A percentile compares a stretch with the other conserved stretches of the same genome.
phyloP scores from a whole-genome alignment of 2,797 vertebrate species.

The Alectoris magna region DNA sequence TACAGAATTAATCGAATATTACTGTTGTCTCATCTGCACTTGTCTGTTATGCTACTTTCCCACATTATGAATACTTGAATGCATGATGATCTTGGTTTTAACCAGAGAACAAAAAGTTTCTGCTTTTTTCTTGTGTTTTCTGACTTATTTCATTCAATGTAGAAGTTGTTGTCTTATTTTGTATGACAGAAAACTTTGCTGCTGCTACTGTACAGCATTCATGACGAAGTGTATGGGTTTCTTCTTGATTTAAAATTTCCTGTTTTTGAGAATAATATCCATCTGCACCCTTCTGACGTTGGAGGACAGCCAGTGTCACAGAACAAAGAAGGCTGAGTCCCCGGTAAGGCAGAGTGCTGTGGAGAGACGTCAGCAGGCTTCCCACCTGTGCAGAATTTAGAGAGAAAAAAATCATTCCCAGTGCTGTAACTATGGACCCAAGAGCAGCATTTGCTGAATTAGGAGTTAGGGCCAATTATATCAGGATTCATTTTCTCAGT shows the following conservation, averaged over 20 bases:
- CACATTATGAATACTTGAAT: neutral
- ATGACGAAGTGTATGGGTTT: neutral
- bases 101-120: neutral
- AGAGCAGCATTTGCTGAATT: neutral
- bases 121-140: neutral
- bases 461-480: neutral
- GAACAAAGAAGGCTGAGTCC: neutral
- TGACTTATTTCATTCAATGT: neutral
- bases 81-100: neutral
- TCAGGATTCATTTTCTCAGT: constrained; percentile 18
- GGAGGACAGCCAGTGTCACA: neutral
- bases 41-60: neutral
- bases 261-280: neutral
- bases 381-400: neutral
- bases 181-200: neutral
- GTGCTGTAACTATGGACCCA: neutral
- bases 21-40: neutral
- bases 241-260: neutral
- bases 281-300: neutral
- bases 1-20: neutral
- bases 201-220: neutral
- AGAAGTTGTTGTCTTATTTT: neutral
- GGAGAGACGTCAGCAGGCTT: neutral
- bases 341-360: neutral
- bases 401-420: neutral